These are phyloP conservation scores for Parnassius apollo DNA, from an alignment of 2,888 invertebrate species.

Conservation along the genomic window DNA sequence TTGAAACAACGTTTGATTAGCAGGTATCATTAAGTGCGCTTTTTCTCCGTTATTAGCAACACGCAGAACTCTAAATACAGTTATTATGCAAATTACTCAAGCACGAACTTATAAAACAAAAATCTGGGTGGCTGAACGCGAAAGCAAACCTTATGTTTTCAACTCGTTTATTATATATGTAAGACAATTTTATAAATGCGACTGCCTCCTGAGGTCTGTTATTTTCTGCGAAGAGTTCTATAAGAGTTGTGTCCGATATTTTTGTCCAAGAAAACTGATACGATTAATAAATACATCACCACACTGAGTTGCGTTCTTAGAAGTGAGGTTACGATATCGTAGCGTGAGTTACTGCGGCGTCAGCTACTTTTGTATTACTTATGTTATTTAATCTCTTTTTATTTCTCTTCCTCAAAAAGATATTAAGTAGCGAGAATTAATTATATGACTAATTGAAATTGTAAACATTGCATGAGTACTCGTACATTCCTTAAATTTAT, in stretches of 20 bases:
- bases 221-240: constrained; percentile 24
- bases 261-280: constrained; percentile 59
- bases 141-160: constrained; percentile 1
- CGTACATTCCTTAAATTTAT: too few relatives aligned
- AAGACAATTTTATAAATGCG: constrained; percentile 13
- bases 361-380: constrained; percentile 47
- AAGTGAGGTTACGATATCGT: constrained; percentile 56
- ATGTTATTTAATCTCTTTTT: constrained; percentile 46
- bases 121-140: constrained; percentile 1
- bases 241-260: constrained; percentile 18
- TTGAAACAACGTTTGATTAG: constrained; percentile 20
- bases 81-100: constrained; percentile 20
- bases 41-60: constrained; percentile 24
- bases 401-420: constrained; percentile 34
- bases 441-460: constrained; percentile 62
- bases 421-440: constrained; percentile 67
- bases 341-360: constrained; percentile 56
- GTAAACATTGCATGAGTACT: constrained; percentile 32
- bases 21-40: constrained; percentile 20
- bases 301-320: constrained; percentile 70
- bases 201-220: constrained; percentile 36
- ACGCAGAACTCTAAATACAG: constrained; percentile 21
- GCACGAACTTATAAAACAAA: constrained; percentile 17
- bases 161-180: constrained; percentile 1
- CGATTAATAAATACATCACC: constrained; percentile 71